Percentiles rank a stretch among this genome's conserved stretches.
These are phyloP conservation scores for Leptoteleia sp. DNA, from an alignment of 1,140 invertebrate species.

Conservation along the genomic window DNA sequence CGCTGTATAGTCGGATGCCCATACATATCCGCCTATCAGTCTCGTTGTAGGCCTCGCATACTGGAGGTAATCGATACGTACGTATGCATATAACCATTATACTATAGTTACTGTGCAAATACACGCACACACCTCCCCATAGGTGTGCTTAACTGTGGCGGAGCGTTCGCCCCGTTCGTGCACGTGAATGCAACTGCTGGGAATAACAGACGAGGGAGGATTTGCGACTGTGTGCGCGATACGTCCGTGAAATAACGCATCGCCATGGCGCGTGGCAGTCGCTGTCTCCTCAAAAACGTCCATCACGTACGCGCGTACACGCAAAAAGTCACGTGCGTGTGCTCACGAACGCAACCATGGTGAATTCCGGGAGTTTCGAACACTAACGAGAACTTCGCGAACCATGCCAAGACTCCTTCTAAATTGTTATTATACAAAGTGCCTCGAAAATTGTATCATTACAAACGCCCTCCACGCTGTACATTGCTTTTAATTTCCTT, in stretches of 20 bases:
- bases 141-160: slow-evolving; percentile 40
- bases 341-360: slow-evolving; percentile 61
- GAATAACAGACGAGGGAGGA: slow-evolving; percentile 60
- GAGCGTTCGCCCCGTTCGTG: slow-evolving; percentile 43
- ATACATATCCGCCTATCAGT: slow-evolving; percentile 68
- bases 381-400: slow-evolving; percentile 41
- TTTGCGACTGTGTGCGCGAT: slow-evolving; percentile 34
- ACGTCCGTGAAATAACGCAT: slow-evolving; percentile 61
- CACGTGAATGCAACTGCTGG: slow-evolving; percentile 61
- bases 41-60: slow-evolving; percentile 62
- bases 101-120: slow-evolving; percentile 51
- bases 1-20: slow-evolving; percentile 57
- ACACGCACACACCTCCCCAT: slow-evolving; percentile 22
- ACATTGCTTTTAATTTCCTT: slow-evolving; percentile 13
- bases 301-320: slow-evolving; percentile 57
- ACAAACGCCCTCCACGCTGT: background rate
- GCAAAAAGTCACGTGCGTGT: slow-evolving; percentile 62
- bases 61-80: slow-evolving; percentile 66
- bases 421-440: slow-evolving; percentile 37
- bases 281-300: slow-evolving; percentile 59
- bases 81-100: slow-evolving; percentile 65
- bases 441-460: slow-evolving; percentile 28
- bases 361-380: slow-evolving; percentile 57
- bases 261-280: slow-evolving; percentile 65
- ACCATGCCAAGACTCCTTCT: slow-evolving; percentile 25